Evolutionary conservation across 2,113 vertebrate species (phyloP).

Genomic region (Saguinus midas): DNA sequence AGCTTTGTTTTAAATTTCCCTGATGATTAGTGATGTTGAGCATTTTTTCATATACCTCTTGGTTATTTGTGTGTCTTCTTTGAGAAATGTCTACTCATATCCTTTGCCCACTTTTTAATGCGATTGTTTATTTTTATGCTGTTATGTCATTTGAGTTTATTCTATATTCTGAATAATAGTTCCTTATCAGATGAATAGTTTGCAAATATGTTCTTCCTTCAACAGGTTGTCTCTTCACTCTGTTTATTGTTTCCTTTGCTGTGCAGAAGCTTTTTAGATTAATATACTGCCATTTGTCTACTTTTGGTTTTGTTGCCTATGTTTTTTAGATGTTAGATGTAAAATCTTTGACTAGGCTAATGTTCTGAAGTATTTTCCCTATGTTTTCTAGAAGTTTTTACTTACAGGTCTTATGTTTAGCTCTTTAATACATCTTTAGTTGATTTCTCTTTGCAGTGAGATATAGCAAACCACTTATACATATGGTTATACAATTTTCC

Average conservation of each 20-base stretch:
- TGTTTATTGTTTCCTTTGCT: neutral
- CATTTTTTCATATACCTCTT: neutral
- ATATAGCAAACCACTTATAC: neutral
- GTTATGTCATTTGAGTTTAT: neutral
- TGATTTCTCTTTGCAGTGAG: neutral
- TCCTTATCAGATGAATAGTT: neutral
- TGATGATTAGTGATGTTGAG: neutral
- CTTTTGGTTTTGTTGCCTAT: neutral
- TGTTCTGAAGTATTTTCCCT: neutral
- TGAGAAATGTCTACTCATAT: neutral
- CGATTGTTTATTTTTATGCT: neutral
- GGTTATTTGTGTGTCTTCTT: neutral
- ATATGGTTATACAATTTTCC: neutral
- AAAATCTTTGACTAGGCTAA: neutral
- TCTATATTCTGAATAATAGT: neutral
- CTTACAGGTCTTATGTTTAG: neutral
- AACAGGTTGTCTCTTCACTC: neutral
- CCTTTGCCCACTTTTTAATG: neutral
- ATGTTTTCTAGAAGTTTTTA: neutral
- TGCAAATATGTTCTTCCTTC: neutral
- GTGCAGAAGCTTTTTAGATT: neutral
- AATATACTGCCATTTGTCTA: neutral
- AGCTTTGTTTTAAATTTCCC: neutral
- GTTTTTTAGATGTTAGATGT: neutral
- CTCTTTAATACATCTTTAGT: neutral